phyloP scores from a whole-genome alignment of 2,113 vertebrate species.

The Antechinus stuartii region DNA sequence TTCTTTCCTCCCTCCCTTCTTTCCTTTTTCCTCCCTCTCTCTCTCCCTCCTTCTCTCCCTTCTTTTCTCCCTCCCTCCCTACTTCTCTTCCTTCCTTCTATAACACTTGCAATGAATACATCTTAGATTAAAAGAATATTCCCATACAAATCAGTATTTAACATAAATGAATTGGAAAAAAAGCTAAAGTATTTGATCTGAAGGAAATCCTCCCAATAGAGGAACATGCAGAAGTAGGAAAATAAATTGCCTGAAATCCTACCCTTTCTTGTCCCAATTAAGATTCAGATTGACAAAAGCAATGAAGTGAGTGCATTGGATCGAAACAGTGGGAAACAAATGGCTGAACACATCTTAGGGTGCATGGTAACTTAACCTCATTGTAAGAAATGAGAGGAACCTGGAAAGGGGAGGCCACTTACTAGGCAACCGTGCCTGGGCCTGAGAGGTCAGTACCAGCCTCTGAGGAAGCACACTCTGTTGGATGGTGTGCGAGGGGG shows the following conservation, averaged over 20 bases:
- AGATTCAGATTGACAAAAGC: background rate
- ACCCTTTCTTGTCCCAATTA: background rate
- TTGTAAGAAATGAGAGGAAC: slow-evolving; percentile 81
- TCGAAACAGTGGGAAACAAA: slow-evolving; percentile 78
- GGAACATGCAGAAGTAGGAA: background rate
- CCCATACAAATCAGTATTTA: background rate
- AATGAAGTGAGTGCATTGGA: background rate
- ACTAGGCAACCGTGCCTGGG: slow-evolving; percentile 97
- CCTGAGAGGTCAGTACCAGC: slow-evolving; percentile 95
- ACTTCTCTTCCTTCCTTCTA: background rate
- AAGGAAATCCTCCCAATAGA: background rate
- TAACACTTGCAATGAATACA: background rate
- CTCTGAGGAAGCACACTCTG: slow-evolving; percentile 93
- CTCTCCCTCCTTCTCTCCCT: too few relatives aligned
- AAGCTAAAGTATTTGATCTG: background rate
- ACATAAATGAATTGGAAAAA: background rate
- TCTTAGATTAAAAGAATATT: background rate
- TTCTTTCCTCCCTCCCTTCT: too few relatives aligned
- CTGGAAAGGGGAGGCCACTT: slow-evolving; percentile 89
- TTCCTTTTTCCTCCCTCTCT: background rate
- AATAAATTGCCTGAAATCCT: background rate
- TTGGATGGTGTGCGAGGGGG: slow-evolving; percentile 87
- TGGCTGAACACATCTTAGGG: slow-evolving; percentile 83
- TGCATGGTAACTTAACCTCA: slow-evolving; percentile 82
- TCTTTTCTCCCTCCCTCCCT: background rate